Evolutionary conservation across 1,140 invertebrate genomes (phyloP).

Genomic region (Pararge aegeria): DNA sequence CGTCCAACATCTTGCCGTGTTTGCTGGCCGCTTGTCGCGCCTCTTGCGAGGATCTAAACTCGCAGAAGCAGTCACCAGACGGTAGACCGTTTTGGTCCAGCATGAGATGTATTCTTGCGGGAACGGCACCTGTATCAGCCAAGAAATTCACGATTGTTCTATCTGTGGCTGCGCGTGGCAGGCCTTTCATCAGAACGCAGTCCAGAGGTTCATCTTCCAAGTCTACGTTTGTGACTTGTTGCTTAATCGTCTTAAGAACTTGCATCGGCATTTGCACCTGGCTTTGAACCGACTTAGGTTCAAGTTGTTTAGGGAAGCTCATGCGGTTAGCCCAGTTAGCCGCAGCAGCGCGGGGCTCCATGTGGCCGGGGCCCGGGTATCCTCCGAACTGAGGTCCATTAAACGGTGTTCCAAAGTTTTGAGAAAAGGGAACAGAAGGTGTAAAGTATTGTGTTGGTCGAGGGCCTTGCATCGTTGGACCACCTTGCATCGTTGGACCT

Average conservation of each 20-base stretch:
- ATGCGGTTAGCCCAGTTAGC: constrained; percentile 47
- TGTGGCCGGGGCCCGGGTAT: constrained; percentile 37
- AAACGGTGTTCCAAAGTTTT: constrained; percentile 41
- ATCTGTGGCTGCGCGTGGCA: constrained; percentile 87
- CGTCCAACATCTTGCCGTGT: constrained; percentile 84
- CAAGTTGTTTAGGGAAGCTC: constrained; percentile 34
- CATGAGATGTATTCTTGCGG: constrained; percentile 89
- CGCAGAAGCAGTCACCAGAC: constrained; percentile 91
- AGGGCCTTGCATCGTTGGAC: constrained; percentile 18
- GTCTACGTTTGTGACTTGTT: constrained; percentile 36
- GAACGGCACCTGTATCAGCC: constrained; percentile 86
- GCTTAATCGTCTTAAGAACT: constrained; percentile 19
- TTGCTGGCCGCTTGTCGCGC: constrained; percentile 85
- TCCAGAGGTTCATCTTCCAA: constrained; percentile 70
- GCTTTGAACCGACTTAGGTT: not conserved
- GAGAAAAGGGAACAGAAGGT: constrained; percentile 42
- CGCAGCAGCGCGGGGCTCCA: constrained; percentile 52
- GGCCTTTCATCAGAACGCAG: constrained; percentile 86
- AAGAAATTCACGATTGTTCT: constrained; percentile 91
- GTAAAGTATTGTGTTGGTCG: constrained; percentile 36
- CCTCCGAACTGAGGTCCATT: constrained; percentile 44
- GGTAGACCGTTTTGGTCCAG: constrained; percentile 84
- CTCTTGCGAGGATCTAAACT: constrained; percentile 86
- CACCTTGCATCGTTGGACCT: constrained; percentile 11
- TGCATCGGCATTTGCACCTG: not conserved